A percentile compares a stretch with the other conserved stretches of the same genome.
phyloP scores from a whole-genome alignment of 1,140 invertebrate species.

The Paracyclopina nana region DNA sequence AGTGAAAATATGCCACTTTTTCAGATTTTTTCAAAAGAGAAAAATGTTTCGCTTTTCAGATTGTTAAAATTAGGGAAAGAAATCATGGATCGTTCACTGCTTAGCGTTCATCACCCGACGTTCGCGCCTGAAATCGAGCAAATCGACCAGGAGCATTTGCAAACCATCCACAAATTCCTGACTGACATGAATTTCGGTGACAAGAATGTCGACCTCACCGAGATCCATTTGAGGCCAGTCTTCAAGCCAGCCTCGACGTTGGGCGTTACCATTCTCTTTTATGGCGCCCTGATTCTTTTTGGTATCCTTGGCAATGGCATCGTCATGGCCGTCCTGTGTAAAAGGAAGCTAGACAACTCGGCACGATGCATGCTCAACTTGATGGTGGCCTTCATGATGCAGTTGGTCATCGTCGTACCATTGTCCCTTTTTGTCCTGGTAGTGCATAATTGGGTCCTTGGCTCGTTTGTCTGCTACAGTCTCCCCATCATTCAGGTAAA shows the following conservation, averaged over 20 bases:
- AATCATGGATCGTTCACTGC: not conserved
- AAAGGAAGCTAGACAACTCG: slow-evolving; percentile 1
- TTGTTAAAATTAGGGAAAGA: not conserved
- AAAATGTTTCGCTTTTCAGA: not conserved
- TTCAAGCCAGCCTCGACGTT: not conserved
- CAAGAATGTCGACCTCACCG: not conserved
- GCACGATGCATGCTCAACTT: slow-evolving; percentile 3
- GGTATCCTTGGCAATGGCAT: not conserved
- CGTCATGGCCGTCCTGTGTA: not conserved
- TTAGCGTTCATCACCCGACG: too few relatives aligned
- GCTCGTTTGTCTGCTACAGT: slow-evolving; percentile 1
- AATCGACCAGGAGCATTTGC: slow-evolving; percentile 2
- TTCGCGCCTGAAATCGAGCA: not conserved
- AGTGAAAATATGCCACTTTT: too few relatives aligned
- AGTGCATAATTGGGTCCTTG: slow-evolving; percentile 10
- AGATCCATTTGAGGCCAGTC: not conserved
- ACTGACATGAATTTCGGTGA: slow-evolving; percentile 9
- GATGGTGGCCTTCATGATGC: not conserved
- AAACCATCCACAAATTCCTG: slow-evolving; percentile 3
- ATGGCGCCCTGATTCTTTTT: slow-evolving; percentile 2
- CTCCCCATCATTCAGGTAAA: slow-evolving; percentile 10
- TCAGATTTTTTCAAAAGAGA: not conserved
- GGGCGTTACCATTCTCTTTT: not conserved
- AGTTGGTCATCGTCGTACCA: slow-evolving; percentile 5
- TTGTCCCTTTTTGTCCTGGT: slow-evolving; percentile 6